These are phyloP conservation scores for Acanthoscelides obtectus DNA, from an alignment of 2,888 invertebrate genomes.

Conservation along the genomic window DNA sequence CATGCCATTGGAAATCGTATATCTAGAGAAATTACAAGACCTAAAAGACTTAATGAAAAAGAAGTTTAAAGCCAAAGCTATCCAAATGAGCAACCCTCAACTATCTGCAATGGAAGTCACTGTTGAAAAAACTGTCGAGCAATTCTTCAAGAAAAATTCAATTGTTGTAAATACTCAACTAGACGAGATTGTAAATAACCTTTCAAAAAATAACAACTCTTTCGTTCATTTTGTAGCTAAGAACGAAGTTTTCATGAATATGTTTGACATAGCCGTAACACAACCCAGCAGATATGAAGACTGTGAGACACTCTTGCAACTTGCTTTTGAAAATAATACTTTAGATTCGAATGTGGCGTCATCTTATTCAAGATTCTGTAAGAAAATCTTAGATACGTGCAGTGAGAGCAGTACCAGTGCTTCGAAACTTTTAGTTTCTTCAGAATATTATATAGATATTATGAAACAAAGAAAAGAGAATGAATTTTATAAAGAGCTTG, in stretches of 20 bases:
- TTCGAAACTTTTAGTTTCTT: slow-evolving; percentile 31
- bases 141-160: slow-evolving; percentile 47
- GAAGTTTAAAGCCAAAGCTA: slow-evolving; percentile 40
- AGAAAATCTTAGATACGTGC: slow-evolving; percentile 31
- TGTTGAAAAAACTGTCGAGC: slow-evolving; percentile 58
- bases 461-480: slow-evolving; percentile 27
- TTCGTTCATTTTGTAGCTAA: slow-evolving; percentile 36
- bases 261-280: slow-evolving; percentile 41
- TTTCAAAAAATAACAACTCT: slow-evolving; percentile 25
- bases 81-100: slow-evolving; percentile 38
- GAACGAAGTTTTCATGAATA: slow-evolving; percentile 43
- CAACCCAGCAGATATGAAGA: slow-evolving; percentile 34
- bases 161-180: slow-evolving; percentile 32
- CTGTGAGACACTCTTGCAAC: slow-evolving; percentile 31
- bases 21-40: slow-evolving; percentile 60
- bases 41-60: slow-evolving; percentile 36
- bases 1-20: slow-evolving; percentile 63
- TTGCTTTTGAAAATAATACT: slow-evolving; percentile 28
- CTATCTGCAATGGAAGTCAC: slow-evolving; percentile 56
- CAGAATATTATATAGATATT: slow-evolving; percentile 31
- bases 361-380: slow-evolving; percentile 33
- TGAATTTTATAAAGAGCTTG: slow-evolving; percentile 37
- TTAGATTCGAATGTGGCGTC: slow-evolving; percentile 24
- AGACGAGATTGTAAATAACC: slow-evolving; percentile 25
- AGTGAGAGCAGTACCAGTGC: slow-evolving; percentile 27